Evolutionary conservation across 1,140 invertebrate genomes (phyloP).

Genomic region (Megathymus violae): DNA sequence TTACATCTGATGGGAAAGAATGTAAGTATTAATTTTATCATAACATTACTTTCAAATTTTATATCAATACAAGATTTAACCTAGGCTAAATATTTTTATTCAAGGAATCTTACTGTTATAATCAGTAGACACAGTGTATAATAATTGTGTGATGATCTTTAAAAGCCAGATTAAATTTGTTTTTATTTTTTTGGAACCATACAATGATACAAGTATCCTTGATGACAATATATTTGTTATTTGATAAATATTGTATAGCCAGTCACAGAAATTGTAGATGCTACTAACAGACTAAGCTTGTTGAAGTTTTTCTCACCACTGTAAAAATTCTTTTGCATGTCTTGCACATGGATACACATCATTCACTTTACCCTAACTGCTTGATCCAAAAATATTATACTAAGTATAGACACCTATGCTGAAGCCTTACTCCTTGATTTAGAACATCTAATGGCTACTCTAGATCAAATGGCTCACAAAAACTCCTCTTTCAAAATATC

Average conservation of each 20-base stretch:
- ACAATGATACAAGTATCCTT: background rate
- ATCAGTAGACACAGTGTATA: background rate
- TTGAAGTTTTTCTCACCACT: constrained; percentile 54
- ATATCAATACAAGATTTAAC: background rate
- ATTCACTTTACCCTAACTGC: constrained; percentile 62
- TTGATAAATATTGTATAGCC: constrained; percentile 15
- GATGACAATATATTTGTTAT: background rate
- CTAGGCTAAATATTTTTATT: constrained; percentile 4
- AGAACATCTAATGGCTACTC: constrained; percentile 84
- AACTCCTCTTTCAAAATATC: constrained; percentile 82
- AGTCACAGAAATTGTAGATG: constrained; percentile 27
- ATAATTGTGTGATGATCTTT: background rate
- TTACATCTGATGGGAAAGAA: constrained; percentile 73
- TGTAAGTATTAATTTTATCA: constrained; percentile 64
- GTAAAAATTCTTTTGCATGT: constrained; percentile 81
- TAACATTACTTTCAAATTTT: background rate
- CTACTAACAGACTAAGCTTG: constrained; percentile 43
- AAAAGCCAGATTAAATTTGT: no score
- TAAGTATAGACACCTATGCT: constrained; percentile 84
- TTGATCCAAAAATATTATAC: constrained; percentile 71
- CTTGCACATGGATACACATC: constrained; percentile 79
- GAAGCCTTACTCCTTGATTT: constrained; percentile 86
- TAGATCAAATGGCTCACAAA: constrained; percentile 84
- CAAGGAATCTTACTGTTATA: constrained; percentile 7
- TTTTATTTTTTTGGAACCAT: background rate